Base-by-base conservation (phyloP, 2,797 vertebrate genomes). In the Pelobates cultripes region DNA sequence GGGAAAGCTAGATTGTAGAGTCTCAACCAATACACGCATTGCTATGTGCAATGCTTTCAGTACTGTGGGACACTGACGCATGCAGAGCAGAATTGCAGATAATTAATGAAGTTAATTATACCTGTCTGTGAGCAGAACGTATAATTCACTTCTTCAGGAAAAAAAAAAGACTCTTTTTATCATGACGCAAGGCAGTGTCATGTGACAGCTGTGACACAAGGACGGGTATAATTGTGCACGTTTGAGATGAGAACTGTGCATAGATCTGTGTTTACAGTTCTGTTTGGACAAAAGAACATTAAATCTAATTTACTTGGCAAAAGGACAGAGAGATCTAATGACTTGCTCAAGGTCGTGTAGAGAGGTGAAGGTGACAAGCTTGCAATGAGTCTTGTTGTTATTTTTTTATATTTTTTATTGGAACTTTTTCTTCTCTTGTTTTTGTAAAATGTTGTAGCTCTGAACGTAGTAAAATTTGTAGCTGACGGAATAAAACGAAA, bases 91-190 rank as follows among this genome's bases (percentile, higher is more conserved):
- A 15, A 14, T 44, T 42, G 28, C 17, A 15, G 13, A 41, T 73
- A 73, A 82, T 78, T 57, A 67, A 73, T 74, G 28, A 17, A 13
- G 17, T n/a, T 74, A 83, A 78, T 82, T 72, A 77, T 53, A 83
- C 81, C 76, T 78, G 55, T 83, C 43, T 78, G 55, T 7, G 9
- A 51, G 55, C 47, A 8, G 8, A 17, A 13, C 42, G 75, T 53
- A n/a, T 66, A 76, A 66, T 55, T 64, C 79, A 69, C 28, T 6
- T 63, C 28, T 57, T 42, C 70, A 70, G 8, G 40, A 63, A 9
- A 43, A 51, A 47, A 47, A 51, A 76, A 41, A 43, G 61, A 55
- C 61, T 14, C 53, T 45, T 47, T 53, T 72, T 9, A 63, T 8
- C 15, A 61, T 10, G 64, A n/a, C 2, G 41, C n/a, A 64, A 3